These are phyloP conservation scores for Ctenosaura bakeri DNA, from an alignment of 2,797 vertebrate species.

Conservation along the genomic window DNA sequence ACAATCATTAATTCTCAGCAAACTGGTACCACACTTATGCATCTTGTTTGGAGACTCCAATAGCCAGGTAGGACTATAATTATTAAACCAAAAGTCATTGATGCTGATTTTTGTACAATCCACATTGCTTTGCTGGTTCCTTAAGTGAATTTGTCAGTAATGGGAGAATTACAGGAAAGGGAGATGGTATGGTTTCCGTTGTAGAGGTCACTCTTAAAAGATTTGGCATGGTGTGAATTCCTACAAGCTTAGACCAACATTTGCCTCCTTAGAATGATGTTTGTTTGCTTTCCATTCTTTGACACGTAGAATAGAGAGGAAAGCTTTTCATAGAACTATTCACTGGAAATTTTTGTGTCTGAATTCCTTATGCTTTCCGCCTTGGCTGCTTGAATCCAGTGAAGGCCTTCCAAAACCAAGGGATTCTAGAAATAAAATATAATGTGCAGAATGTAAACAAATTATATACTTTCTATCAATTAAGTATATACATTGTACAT, in stretches of 20 bases:
- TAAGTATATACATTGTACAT: too few relatives aligned
- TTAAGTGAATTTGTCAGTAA: background rate
- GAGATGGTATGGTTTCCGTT: background rate
- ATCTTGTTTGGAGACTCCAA: slow-evolving; percentile 91
- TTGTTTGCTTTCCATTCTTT: background rate
- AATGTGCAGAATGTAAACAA: too few relatives aligned
- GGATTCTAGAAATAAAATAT: background rate
- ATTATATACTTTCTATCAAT: too few relatives aligned
- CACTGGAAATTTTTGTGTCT: background rate
- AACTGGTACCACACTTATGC: slow-evolving; percentile 93
- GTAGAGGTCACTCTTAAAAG: background rate
- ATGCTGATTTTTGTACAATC: slow-evolving; percentile 1
- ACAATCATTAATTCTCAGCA: slow-evolving; percentile 90
- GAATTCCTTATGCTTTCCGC: too few relatives aligned
- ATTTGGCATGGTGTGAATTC: background rate
- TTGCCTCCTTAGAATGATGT: background rate
- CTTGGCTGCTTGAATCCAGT: too few relatives aligned
- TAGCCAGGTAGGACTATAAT: slow-evolving; percentile 86
- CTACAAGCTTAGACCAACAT: background rate
- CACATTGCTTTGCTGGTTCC: background rate
- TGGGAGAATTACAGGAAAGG: too few relatives aligned
- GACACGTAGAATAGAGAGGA: background rate
- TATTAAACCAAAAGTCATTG: background rate
- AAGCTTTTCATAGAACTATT: background rate
- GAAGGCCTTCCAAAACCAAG: too few relatives aligned